Base-by-base conservation (phyloP, 1,140 invertebrate species). In the Philopotamus ludificatus region DNA sequence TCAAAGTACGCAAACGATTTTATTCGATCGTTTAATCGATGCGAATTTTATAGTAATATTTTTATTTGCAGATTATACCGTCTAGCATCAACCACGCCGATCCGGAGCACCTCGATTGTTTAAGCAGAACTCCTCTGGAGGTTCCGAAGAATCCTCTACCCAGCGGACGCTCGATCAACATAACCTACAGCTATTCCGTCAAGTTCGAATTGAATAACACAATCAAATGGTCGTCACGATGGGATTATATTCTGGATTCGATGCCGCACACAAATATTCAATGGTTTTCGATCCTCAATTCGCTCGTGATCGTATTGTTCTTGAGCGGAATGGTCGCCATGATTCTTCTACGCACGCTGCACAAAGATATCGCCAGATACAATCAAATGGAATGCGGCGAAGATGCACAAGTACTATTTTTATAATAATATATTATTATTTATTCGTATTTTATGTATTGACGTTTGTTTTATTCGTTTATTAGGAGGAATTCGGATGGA, bases 401-500 rank as follows among this genome's bases (percentile, higher is more conserved):
- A 82, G 97, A 99, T 83, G 95, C 95, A 9, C 85, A 87, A 77
- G 83, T 84, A 74, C 23, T 60, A 66, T n/a, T 42, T 63, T 50
- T 47, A 58, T n/a, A 58, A 15, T 63, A 42, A 15, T 1, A 50
- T 15, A 8, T 47, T 45, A 60, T 21, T 45, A 18, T 21, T 60
- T 16, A 34, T 7, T 34, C 34, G 20, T 25, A 26, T 4, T 23
- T 42, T 53, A n/a, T 22, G 9, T 23, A 58, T 42, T 42, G 28
- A 2, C 7, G 8, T 15, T 25, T 9, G 10, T 22, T 41, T 42
- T 22, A 20, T 7, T 20, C 9, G 34, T 28, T 62, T 61, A 67
- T 73, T 87, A 97, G 82, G 97, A 99, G 81, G 96, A 99, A 77
- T 99, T 98, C 83, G 97, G 97, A 18, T 99, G 97, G 97, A 99